Conservation (phyloP, 2,113 vertebrate species). For the Orientallactaga bullata region DNA sequence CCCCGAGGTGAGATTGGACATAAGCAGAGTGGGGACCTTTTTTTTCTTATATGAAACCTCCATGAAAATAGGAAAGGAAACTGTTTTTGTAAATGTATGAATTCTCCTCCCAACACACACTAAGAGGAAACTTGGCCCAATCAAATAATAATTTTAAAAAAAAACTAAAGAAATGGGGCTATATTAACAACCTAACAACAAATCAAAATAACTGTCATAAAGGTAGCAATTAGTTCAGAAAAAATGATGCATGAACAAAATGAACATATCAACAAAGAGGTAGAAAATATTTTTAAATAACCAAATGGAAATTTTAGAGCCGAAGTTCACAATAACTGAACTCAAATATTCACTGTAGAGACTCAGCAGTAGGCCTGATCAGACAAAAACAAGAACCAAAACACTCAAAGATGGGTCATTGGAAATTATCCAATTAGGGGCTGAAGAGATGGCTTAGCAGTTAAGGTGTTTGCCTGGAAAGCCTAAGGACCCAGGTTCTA, state of each 20-base stretch:
- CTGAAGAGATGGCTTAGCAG: too few species aligned
- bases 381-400: not conserved
- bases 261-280: not conserved
- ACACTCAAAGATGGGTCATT: not conserved
- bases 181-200: not conserved
- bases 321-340: not conserved
- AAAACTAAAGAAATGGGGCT: not conserved
- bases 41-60: not conserved
- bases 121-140: not conserved
- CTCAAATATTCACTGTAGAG: not conserved
- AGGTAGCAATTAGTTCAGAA: not conserved
- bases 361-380: not conserved
- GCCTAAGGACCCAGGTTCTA: too few species aligned
- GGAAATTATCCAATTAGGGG: not conserved
- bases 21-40: not conserved
- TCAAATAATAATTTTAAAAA: not conserved
- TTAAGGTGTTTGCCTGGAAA: too few species aligned
- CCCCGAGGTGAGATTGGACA: not conserved
- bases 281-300: not conserved
- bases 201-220: not conserved
- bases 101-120: not conserved
- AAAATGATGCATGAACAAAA: not conserved
- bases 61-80: not conserved
- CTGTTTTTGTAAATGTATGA: not conserved
- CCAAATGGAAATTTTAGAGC: not conserved